These are phyloP conservation scores for Halcyon chelicuti DNA, from an alignment of 2,797 vertebrate genomes.

Conservation along the genomic window DNA sequence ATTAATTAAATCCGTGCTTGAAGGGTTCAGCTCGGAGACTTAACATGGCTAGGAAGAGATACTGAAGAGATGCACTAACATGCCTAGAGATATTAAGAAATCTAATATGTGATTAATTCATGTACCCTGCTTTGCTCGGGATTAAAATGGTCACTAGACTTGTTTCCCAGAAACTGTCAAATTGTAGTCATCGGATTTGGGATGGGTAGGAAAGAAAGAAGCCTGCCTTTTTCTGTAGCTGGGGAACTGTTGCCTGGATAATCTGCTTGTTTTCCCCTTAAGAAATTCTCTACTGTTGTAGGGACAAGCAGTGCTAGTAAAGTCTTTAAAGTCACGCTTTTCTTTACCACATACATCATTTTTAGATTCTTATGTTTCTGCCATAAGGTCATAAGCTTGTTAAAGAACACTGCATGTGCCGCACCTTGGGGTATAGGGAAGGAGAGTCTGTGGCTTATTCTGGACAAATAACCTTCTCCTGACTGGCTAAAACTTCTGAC, in stretches of 20 bases:
- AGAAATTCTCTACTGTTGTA: background rate
- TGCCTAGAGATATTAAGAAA: constrained; percentile 1
- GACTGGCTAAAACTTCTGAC: background rate
- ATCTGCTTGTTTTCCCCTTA: background rate
- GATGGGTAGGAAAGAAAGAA: background rate
- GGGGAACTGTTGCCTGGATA: background rate
- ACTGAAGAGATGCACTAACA: constrained; percentile 20
- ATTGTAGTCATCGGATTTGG: background rate
- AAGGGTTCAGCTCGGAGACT: background rate
- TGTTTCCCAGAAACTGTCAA: background rate
- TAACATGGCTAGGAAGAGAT: background rate
- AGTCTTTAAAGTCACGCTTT: background rate
- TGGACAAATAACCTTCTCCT: background rate
- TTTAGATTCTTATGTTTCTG: background rate
- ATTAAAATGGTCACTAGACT: background rate
- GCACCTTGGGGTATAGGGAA: no score
- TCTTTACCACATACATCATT: background rate
- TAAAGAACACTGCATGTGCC: background rate
- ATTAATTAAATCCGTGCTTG: constrained; percentile 29
- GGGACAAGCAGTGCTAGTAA: background rate
- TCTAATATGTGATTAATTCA: background rate
- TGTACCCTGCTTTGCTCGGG: background rate
- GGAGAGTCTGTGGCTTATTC: background rate
- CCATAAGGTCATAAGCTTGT: background rate
- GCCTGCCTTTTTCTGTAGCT: background rate